Evolutionary conservation across 2,888 invertebrate genomes (phyloP).

Genomic region (Pristionchus mayeri): DNA sequence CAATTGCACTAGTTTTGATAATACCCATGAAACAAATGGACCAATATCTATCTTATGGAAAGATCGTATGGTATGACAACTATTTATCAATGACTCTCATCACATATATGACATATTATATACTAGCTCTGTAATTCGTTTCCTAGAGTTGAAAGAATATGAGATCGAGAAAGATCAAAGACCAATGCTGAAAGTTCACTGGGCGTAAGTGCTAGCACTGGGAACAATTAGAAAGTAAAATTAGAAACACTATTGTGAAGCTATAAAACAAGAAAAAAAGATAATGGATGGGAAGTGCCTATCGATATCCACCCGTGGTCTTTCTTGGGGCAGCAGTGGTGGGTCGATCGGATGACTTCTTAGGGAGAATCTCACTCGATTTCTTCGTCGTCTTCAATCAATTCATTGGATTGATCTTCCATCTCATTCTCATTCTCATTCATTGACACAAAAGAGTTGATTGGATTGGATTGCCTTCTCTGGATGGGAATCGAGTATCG

Average conservation of each 20-base stretch:
- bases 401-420: not conserved
- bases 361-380: not conserved
- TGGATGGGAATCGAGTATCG: not conserved
- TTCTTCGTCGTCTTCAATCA: conserved; percentile 28
- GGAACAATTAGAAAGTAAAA: not conserved
- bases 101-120: not conserved
- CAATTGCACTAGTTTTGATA: not conserved
- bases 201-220: not conserved
- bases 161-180: not conserved
- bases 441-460: not conserved
- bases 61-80: conserved; percentile 1
- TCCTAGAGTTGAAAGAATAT: conserved; percentile 12
- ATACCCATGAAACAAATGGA: no score
- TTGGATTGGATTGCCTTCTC: not conserved
- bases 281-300: not conserved
- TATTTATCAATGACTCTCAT: conserved; percentile 36
- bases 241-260: not conserved
- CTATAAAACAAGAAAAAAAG: not conserved
- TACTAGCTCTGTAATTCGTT: conserved; percentile 15
- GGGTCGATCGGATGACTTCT: conserved; percentile 20
- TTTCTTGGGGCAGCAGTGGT: not conserved
- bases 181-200: conserved; percentile 22
- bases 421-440: conserved; percentile 11
- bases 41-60: not conserved
- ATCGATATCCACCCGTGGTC: conserved; percentile 11